Evolutionary conservation across 1,140 invertebrate genomes (phyloP), one percentile per base, ranked within the genome.

Genomic region (Microplitis demolitor): DNA sequence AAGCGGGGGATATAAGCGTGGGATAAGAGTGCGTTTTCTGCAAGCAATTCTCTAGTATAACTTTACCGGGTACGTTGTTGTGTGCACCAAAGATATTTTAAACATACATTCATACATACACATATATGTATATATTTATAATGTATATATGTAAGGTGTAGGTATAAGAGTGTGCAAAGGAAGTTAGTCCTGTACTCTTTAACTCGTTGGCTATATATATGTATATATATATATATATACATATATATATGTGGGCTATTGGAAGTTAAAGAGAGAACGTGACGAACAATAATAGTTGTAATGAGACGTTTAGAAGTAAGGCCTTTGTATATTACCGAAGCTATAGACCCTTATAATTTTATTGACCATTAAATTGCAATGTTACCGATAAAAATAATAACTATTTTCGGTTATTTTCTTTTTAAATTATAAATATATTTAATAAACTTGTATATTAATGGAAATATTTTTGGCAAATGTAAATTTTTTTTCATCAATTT

Each of bases 281-380:
- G 68, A 69, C 35, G 37, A 45, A 45, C 35, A 61, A 69, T 69
- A 61, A 69, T 69, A 61, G 35, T 69, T 13, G 54, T 69, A 69
- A 69, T 69, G 68, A 69, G 68, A n/a, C 68, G 68, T 69, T 69
- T 69, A 61, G 56, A 61, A 61, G 16, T 50, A n/a, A 39, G 54
- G 35, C 61, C 31, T 71, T 64, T 39, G 39, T 67, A 39, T 31
- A 31, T 54, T 53, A 67, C 66, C 66, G 66, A 67, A 67, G 50
- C 13, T 67, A 31, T 8, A 33, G 50, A 13, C 45, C 51, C 51
- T 67, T 67, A 39, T 54, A 67, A 67, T 67, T 67, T 67, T 54
- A 51, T 67, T 16, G 8, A 34, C 39, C 50, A 67, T 67, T 67
- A 53, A 67, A 54, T 66, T 50, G 35, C 11, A 51, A 66, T 31